A percentile compares a stretch with the other conserved stretches of the same genome.
These are phyloP conservation scores for Leptoclinus maculatus DNA, from an alignment of 2,797 vertebrate species.

Conservation along the genomic window DNA sequence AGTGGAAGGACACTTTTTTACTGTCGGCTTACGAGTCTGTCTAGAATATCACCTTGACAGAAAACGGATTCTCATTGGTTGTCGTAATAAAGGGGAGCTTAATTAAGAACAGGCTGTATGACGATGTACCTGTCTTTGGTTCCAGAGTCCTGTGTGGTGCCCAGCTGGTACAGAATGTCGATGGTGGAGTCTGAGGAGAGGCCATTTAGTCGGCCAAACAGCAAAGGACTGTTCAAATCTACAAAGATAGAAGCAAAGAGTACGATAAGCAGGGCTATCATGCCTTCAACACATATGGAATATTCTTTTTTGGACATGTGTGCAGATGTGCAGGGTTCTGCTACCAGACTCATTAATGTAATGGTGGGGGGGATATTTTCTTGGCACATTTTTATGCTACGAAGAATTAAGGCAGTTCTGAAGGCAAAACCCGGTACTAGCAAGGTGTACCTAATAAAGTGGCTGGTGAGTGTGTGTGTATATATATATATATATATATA, in stretches of 20 bases:
- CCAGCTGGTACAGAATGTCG: constrained; percentile 98
- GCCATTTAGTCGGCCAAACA: constrained; percentile 97
- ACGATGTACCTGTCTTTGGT: constrained; percentile 94
- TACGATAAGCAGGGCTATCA: neutral
- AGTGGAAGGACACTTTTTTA: constrained; percentile 47
- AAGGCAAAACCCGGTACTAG: too few relatives aligned
- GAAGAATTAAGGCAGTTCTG: too few relatives aligned
- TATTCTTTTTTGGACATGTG: too few relatives aligned
- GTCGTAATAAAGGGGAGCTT: neutral
- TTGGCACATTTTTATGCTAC: too few relatives aligned
- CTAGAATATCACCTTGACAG: constrained; percentile 44
- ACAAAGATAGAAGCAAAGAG: constrained; percentile 13
- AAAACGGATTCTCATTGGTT: neutral
- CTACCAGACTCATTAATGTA: too few relatives aligned
- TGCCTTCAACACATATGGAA: too few relatives aligned
- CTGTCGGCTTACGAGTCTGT: constrained; percentile 19
- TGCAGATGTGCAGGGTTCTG: too few relatives aligned
- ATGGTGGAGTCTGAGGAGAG: constrained; percentile 99
- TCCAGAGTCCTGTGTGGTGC: constrained; percentile 96
- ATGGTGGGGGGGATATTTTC: too few relatives aligned
- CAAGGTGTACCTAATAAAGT: too few relatives aligned
- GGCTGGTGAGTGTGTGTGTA: too few relatives aligned
- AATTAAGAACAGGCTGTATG: neutral
- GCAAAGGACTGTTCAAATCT: constrained; percentile 98
- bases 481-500: too few relatives aligned